phyloP scores from a whole-genome alignment of 23 tunicate species.

The Clavelina lepadiformis region DNA sequence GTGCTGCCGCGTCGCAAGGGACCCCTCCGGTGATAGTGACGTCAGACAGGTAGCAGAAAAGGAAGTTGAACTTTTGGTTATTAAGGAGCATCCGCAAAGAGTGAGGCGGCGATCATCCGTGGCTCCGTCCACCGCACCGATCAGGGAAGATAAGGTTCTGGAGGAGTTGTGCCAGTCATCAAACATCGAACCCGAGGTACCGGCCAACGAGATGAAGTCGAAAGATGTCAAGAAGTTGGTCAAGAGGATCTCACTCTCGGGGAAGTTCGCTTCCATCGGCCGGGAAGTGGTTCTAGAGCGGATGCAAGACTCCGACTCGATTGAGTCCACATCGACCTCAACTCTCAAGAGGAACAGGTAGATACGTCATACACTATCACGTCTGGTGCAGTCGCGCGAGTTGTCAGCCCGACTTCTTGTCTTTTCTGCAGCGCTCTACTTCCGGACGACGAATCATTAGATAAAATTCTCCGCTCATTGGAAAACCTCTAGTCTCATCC shows the following conservation, averaged over 20 bases:
- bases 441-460: too few relatives aligned
- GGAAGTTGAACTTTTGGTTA: slow-evolving; percentile 49
- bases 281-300: neutral
- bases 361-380: too few relatives aligned
- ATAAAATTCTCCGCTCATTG: too few relatives aligned
- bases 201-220: slow-evolving; percentile 38
- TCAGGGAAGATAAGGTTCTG: slow-evolving; percentile 57
- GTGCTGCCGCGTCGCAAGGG: too few relatives aligned
- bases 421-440: too few relatives aligned
- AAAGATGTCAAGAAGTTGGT: slow-evolving; percentile 26
- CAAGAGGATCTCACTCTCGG: slow-evolving; percentile 33
- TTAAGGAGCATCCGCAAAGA: slow-evolving; percentile 67
- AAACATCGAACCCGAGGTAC: slow-evolving; percentile 70
- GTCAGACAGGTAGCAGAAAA: slow-evolving; percentile 3
- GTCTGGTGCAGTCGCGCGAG: too few relatives aligned
- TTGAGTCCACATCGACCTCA: too few relatives aligned
- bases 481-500: too few relatives aligned
- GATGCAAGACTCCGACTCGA: neutral
- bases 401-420: too few relatives aligned
- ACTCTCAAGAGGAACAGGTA: too few relatives aligned
- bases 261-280: slow-evolving; percentile 3
- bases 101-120: slow-evolving; percentile 52
- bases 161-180: slow-evolving; percentile 51
- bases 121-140: slow-evolving; percentile 48
- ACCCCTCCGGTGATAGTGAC: too few relatives aligned